phyloP scores from a whole-genome alignment of 2,113 vertebrate genomes.

The Apeltes quadracus region DNA sequence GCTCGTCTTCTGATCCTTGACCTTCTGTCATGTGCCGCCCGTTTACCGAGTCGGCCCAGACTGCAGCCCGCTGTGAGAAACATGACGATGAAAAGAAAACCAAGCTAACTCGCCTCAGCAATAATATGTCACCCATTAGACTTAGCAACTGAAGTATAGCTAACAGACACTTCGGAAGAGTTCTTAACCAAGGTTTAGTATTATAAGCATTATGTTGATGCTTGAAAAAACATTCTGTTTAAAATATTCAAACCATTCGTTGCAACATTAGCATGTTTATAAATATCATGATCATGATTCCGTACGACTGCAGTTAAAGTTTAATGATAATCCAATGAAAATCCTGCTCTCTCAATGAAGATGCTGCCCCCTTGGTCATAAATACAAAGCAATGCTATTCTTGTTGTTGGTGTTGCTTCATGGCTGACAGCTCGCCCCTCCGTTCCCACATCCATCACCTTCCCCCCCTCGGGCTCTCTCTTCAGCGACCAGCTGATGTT shows the following conservation, averaged over 20 bases:
- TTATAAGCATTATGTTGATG: not conserved
- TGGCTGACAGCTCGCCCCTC: too few relatives aligned
- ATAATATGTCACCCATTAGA: not conserved
- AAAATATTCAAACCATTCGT: too few relatives aligned
- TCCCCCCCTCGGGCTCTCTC: not conserved
- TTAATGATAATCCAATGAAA: conserved; percentile 4
- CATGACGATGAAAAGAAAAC: not conserved
- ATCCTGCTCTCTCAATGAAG: not conserved
- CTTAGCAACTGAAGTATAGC: not conserved
- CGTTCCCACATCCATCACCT: conserved; percentile 45
- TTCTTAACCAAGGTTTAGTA: not conserved
- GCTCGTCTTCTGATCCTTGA: conserved; percentile 23
- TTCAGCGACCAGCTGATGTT: conserved; percentile 52
- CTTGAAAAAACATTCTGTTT: too few relatives aligned
- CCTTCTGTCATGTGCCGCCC: conserved; percentile 39
- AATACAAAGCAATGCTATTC: conserved; percentile 32
- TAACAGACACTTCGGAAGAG: not conserved
- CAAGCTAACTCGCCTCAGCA: not conserved
- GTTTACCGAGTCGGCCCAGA: conserved; percentile 15
- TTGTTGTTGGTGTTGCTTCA: conserved; percentile 24
- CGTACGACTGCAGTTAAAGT: not conserved
- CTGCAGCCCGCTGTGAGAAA: not conserved
- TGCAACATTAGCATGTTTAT: not conserved
- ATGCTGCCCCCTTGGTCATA: conserved; percentile 10
- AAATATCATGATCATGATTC: not conserved